Evolutionary conservation across 2,797 vertebrate species (phyloP).

Genomic region (Tarsius wallacei): DNA sequence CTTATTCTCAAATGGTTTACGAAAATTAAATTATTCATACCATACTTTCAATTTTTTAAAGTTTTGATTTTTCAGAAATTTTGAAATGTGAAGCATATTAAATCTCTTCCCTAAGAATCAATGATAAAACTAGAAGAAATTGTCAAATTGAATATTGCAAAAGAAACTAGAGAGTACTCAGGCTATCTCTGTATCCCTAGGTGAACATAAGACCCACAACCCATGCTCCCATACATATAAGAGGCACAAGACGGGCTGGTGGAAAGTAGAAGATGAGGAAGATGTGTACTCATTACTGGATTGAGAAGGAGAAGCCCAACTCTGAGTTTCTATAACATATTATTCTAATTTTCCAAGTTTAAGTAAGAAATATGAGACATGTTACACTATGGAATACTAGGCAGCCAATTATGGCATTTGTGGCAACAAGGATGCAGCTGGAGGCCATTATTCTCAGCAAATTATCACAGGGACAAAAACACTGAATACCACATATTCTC

Average conservation of each 20-base stretch:
- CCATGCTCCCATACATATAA: too few relatives aligned
- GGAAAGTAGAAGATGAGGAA: neutral
- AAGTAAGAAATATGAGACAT: neutral
- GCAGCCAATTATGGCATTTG: too few relatives aligned
- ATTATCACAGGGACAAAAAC: too few relatives aligned
- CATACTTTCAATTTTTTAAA: neutral
- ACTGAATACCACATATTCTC: too few relatives aligned
- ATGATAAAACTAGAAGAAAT: neutral
- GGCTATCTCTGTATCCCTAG: accelerated
- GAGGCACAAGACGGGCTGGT: neutral
- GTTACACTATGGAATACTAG: neutral
- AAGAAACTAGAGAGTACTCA: neutral
- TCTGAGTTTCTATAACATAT: neutral
- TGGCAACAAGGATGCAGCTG: too few relatives aligned
- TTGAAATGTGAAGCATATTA: neutral
- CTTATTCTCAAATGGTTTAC: neutral
- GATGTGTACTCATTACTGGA: too few relatives aligned
- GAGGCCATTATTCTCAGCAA: too few relatives aligned
- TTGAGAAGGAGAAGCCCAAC: neutral
- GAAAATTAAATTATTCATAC: neutral
- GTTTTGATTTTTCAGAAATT: neutral
- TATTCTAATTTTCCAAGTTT: neutral
- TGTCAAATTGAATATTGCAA: neutral
- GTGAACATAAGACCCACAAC: neutral
- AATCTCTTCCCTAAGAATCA: neutral